Evolutionary conservation across 2,888 invertebrate species (phyloP), one percentile per base, ranked within the genome.

Genomic region (Tinea trinotella): DNA sequence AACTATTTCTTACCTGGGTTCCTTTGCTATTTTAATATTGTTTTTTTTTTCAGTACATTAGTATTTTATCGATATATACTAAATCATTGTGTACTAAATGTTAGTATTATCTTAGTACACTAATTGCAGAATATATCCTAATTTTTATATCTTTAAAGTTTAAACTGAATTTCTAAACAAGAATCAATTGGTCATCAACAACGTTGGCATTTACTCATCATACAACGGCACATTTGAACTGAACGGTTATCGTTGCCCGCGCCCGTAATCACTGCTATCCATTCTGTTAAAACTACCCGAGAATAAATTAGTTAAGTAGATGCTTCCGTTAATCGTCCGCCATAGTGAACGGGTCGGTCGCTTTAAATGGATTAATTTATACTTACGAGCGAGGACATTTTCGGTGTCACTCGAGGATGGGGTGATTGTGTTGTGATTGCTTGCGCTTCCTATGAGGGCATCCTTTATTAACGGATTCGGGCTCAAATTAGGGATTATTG

Each of bases 241-340:
- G 22, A 22, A 22, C 22, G 22, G 22, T 22, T 35, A 9, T 35
- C 12, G 24, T 40, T 12, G 52, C 24, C 64, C 70, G 30, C 54
- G 63, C 59, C 72, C 76, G 81, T 84, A 87, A 87, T 87, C 87
- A 86, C 85, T 73, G 86, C 84, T 85, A 86, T 86, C 83, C 87
- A 87, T 86, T 85, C 84, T 82, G 84, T 86, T 87, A 87, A 87
- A 87, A 87, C 85, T 79, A 83, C 83, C 85, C 83, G 80, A 77
- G 80, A 72, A 78, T 87, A 86, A 86, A 86, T 87, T 85, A 86
- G 84, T 87, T 87, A 87, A 87, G 85, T 87, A 87, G 87, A 80
- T 77, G 81, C 81, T 86, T 87, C 87, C 87, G 87, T 80, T 87
- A 87, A 87, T 87, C 87, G 86, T 74, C 71, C 75, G 76, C 49